Evolutionary conservation across 2,113 vertebrate genomes (phyloP).

Genomic region (Numenius arquata): DNA sequence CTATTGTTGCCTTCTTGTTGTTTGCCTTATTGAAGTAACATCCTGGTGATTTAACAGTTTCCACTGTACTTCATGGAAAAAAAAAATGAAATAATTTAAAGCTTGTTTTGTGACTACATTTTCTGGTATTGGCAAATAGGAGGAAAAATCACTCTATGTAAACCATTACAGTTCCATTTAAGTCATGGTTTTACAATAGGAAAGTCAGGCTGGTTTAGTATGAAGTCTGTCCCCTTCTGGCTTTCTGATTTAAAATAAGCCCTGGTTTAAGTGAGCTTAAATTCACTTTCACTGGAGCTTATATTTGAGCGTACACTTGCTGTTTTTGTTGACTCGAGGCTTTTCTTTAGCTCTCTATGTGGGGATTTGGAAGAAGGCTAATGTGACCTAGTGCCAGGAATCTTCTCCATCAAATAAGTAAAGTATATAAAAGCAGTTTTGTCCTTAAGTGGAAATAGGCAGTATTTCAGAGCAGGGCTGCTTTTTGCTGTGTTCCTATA

Average conservation of each 20-base stretch:
- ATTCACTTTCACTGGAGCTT: background rate
- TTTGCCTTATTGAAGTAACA: background rate
- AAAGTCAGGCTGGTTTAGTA: background rate
- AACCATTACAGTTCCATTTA: background rate
- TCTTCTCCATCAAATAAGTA: background rate
- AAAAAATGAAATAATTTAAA: background rate
- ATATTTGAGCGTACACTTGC: background rate
- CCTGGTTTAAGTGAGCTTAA: constrained; percentile 36
- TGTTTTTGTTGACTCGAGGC: constrained; percentile 38
- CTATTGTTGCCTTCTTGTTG: background rate
- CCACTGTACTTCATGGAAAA: background rate
- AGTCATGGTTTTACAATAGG: background rate
- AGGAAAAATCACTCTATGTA: background rate
- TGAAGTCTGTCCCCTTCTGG: background rate
- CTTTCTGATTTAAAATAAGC: constrained; percentile 23
- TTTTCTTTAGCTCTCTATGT: background rate
- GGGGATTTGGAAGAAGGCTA: background rate
- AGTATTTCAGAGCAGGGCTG: background rate
- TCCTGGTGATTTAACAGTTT: background rate
- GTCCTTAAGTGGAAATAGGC: background rate
- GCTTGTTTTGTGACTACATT: background rate
- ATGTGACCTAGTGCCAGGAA: background rate
- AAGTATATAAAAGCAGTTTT: background rate
- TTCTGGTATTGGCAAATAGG: background rate
- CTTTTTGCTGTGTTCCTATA: background rate